Base-by-base conservation (phyloP, 2,888 invertebrate species). In the Quadroppia sp. region DNA sequence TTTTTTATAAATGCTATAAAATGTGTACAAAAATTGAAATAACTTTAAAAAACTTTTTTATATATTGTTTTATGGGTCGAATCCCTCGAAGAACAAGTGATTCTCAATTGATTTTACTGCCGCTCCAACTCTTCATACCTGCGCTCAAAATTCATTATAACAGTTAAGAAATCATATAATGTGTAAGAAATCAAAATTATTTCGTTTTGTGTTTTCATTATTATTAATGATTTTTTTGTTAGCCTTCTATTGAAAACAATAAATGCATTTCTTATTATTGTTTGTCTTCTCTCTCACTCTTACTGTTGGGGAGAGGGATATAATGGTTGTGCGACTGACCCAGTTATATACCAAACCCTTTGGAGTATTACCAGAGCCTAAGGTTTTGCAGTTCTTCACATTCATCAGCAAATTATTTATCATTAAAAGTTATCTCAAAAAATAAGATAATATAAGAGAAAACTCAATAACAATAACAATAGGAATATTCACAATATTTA, bases 251-350 rank as follows among this genome's bases (percentile, higher is more conserved):
- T 45, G 11, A 45, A 15, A 45, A 45, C 45, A n/a, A n/a, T n/a
- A n/a, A n/a, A n/a, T 36, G 4, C 36, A 36, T 7, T 15, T 45
- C 45, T 45, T 45, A 17, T 45, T 45, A 45, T 45, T 45, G 11
- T 45, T 45, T 45, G 45, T 45, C 45, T 45, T 45, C 45, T 45
- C 45, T 45, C 45, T 45, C 45, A 45, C 45, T 45, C 45, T 36
- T 36, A 36, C 36, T 36, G 36, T 36, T 36, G n/a, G n/a, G n/a
- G n/a, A n/a, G n/a, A n/a, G n/a, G n/a, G n/a, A n/a, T n/a, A n/a
- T n/a, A n/a, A n/a, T n/a, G n/a, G n/a, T n/a, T 50, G 50, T 50
- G 20, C 50, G 50, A 50, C 50, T 50, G 50, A 50, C 50, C 50
- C 50, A 50, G 3, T 20, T 50, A 4, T 15, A 15, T 23, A 23